phyloP scores from a whole-genome alignment of 2,797 vertebrate species.

The Mareca penelope region DNA sequence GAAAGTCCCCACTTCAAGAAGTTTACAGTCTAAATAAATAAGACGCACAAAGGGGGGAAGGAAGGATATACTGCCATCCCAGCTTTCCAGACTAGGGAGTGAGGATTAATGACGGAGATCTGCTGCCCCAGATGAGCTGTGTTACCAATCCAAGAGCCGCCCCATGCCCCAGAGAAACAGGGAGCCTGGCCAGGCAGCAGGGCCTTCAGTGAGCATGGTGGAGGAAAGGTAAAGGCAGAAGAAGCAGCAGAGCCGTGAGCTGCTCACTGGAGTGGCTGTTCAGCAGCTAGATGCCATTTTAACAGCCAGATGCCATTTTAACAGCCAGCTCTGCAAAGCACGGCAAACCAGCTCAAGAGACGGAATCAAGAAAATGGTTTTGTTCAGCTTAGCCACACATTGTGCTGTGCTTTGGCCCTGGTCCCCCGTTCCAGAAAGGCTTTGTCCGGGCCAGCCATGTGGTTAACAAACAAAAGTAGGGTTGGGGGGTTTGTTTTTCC shows the following conservation, averaged over 20 bases:
- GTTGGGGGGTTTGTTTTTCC: constrained; percentile 41
- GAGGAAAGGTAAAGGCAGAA: neutral
- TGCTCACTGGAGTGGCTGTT: neutral
- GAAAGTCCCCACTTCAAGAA: neutral
- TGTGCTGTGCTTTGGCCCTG: neutral
- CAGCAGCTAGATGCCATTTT: neutral
- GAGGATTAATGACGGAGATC: neutral
- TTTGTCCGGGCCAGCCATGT: neutral
- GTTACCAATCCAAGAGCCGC: neutral
- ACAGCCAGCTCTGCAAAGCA: constrained; percentile 1
- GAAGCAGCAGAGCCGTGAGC: neutral
- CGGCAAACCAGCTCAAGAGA: neutral
- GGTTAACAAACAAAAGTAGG: constrained; percentile 42
- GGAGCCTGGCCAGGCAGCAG: rapidly evolving
- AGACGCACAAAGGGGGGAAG: constrained; percentile 53
- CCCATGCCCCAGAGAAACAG: neutral
- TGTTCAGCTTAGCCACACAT: neutral
- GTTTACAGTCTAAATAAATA: constrained; percentile 47
- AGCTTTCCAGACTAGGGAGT: neutral
- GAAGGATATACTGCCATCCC: constrained; percentile 36
- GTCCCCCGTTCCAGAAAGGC: neutral
- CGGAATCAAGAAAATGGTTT: neutral
- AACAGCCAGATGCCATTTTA: neutral
- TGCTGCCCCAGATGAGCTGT: neutral
- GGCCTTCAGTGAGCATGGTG: neutral